Evolutionary conservation across 2,888 invertebrate species (phyloP).

Genomic region (Drosophila algonquin): DNA sequence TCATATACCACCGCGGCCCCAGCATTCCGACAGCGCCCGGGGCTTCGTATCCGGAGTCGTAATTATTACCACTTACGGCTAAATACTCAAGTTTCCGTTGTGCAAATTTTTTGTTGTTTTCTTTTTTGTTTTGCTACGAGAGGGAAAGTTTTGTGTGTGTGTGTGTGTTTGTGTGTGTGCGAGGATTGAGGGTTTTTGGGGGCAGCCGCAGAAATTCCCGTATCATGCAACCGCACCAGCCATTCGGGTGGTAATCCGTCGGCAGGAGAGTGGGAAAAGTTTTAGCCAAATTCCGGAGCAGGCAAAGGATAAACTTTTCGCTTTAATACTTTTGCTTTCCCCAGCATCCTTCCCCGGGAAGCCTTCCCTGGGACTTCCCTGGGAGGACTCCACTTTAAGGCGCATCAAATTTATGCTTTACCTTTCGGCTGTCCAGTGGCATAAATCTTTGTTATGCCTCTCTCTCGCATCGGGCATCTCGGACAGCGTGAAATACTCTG

Average conservation of each 20-base stretch:
- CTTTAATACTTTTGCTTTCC: slow-evolving; percentile 62
- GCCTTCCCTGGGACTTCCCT: not conserved
- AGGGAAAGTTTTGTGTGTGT: slow-evolving; percentile 40
- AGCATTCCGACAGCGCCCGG: not conserved
- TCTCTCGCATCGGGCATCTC: slow-evolving; percentile 1
- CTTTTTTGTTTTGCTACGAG: not conserved
- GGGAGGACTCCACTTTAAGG: slow-evolving; percentile 42
- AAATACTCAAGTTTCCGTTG: slow-evolving; percentile 62
- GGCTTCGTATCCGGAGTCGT: slow-evolving; percentile 52
- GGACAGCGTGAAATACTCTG: not conserved
- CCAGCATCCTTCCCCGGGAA: not conserved
- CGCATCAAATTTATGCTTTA: slow-evolving; percentile 67
- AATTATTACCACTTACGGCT: slow-evolving; percentile 80
- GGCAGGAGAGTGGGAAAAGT: slow-evolving; percentile 54
- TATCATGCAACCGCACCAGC: slow-evolving; percentile 69
- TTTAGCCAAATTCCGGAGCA: slow-evolving; percentile 45
- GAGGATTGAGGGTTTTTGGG: slow-evolving; percentile 40
- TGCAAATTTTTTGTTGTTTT: slow-evolving; percentile 9
- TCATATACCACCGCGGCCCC: not conserved
- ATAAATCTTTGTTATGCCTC: slow-evolving; percentile 73
- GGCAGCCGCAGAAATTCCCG: slow-evolving; percentile 63
- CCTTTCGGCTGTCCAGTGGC: slow-evolving; percentile 51
- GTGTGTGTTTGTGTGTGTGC: slow-evolving; percentile 3
- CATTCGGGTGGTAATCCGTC: slow-evolving; percentile 31
- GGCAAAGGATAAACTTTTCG: slow-evolving; percentile 63